Percentiles rank a stretch among this genome's conserved stretches.
Evolutionary conservation across 2,113 vertebrate genomes (phyloP).

Genomic region (Pagrus major): DNA sequence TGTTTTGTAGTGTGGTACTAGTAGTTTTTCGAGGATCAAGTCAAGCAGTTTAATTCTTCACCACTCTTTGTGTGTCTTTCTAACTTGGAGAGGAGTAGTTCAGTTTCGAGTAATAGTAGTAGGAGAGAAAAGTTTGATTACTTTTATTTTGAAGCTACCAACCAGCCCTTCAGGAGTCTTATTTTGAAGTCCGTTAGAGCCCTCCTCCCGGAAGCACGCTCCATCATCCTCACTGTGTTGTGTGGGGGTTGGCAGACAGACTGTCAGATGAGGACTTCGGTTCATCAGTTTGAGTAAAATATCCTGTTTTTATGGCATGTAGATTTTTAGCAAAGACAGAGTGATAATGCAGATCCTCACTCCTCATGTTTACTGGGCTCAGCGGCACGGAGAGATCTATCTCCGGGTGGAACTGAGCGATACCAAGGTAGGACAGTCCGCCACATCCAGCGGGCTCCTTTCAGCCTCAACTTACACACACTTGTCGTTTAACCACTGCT

Average conservation of each 20-base stretch:
- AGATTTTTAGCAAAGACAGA: too few relatives aligned
- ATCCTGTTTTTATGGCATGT: not conserved
- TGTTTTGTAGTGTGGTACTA: not conserved
- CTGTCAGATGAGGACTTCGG: not conserved
- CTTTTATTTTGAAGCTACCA: conserved; percentile 36
- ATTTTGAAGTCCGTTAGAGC: conserved; percentile 28
- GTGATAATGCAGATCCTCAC: conserved; percentile 85
- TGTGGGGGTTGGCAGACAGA: not conserved
- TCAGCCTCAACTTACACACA: not conserved
- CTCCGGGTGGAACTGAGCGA: conserved; percentile 95
- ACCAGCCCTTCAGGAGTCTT: not conserved
- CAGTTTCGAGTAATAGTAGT: too few relatives aligned
- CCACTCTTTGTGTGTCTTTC: too few relatives aligned
- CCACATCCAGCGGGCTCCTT: not conserved
- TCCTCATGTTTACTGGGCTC: conserved; percentile 95
- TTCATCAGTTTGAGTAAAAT: not conserved
- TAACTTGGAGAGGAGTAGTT: too few relatives aligned
- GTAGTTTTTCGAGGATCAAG: not conserved
- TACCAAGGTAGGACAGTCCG: conserved; percentile 85
- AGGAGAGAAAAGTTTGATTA: too few relatives aligned
- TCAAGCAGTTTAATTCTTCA: not conserved
- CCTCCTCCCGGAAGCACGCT: conserved; percentile 42
- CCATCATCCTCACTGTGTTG: not conserved
- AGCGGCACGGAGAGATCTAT: conserved; percentile 91
- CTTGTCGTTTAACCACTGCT: not conserved